phyloP scores from a whole-genome alignment of 2,797 vertebrate genomes.

The Cryptoprocta ferox region DNA sequence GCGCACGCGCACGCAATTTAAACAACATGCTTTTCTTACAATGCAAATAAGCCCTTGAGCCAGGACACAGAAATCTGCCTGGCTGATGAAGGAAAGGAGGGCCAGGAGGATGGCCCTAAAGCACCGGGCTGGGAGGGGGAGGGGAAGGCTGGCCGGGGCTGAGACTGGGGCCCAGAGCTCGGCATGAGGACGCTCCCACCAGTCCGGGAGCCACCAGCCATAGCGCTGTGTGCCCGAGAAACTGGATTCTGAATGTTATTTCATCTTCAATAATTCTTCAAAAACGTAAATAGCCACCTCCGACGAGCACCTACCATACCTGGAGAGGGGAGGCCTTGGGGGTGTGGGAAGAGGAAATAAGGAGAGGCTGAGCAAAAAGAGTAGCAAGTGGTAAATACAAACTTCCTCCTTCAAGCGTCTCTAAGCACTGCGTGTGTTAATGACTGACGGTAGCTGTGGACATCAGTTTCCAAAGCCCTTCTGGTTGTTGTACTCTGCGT shows the following conservation, averaged over 20 bases:
- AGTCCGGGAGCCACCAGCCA: not conserved
- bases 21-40: not conserved
- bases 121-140: not conserved
- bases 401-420: not conserved
- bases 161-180: rapidly evolving
- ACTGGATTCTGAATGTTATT: not conserved
- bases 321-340: not conserved
- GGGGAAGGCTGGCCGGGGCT: not conserved
- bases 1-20: no score
- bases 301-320: not conserved
- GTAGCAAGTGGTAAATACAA: not conserved
- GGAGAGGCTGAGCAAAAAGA: not conserved
- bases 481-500: not conserved
- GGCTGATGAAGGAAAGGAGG: not conserved
- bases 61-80: not conserved
- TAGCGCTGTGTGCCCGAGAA: not conserved
- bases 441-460: not conserved
- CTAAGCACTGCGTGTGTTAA: not conserved
- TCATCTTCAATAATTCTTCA: not conserved
- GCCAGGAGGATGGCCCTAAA: not conserved
- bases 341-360: not conserved
- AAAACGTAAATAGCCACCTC: not conserved
- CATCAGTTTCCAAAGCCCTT: not conserved
- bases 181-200: rapidly evolving
- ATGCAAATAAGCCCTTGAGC: not conserved